These are phyloP conservation scores for Rhynchotus rufescens DNA, from an alignment of 2,797 vertebrate species.

Conservation along the genomic window DNA sequence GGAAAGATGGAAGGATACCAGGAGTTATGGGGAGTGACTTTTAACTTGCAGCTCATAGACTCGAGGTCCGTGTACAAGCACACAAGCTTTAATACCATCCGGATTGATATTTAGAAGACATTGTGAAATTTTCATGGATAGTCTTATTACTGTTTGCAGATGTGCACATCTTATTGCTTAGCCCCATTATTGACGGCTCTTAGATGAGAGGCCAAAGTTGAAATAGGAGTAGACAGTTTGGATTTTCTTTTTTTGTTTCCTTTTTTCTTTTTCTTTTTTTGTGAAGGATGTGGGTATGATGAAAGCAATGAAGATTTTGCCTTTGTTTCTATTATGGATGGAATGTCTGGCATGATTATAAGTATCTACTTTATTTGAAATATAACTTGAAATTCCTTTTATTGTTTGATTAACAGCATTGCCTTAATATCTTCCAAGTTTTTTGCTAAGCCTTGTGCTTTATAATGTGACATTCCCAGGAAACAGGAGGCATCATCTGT, in stretches of 20 bases:
- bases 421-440: conserved; percentile 43
- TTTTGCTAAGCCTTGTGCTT: neutral
- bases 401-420: conserved; percentile 45
- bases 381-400: conserved; percentile 33
- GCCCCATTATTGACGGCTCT: neutral
- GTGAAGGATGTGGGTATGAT: neutral
- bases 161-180: neutral
- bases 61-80: neutral
- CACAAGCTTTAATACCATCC: neutral
- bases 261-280: neutral
- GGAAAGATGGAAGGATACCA: neutral
- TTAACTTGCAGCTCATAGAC: neutral
- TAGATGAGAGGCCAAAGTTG: conserved; percentile 17
- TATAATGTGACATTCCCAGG: conserved; percentile 51
- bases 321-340: conserved; percentile 8
- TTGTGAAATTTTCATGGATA: neutral
- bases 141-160: neutral
- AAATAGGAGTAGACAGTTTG: neutral
- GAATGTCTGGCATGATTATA: conserved; percentile 30
- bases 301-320: neutral
- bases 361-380: conserved; percentile 32
- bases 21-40: accelerated
- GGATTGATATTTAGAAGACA: neutral
- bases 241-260: neutral
- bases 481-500: conserved; percentile 49